Base-by-base conservation (phyloP, 2,113 vertebrate genomes). In the Vimba vimba region DNA sequence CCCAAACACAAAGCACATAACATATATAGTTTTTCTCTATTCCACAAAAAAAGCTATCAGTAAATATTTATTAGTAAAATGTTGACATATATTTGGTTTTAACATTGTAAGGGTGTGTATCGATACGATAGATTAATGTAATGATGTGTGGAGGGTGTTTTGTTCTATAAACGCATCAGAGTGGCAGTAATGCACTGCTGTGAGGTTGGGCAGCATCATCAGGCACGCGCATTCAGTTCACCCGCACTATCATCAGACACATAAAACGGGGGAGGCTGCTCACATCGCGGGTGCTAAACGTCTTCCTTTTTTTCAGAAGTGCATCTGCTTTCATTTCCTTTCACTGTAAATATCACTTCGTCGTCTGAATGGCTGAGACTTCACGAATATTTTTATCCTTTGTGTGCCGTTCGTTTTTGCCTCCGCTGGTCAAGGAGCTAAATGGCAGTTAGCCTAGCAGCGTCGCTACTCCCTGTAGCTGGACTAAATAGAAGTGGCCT, bases 371-470 rank as follows among this genome's bases (percentile, higher is more conserved):
- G 82, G 68, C 79, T 25, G 78, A 62, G 17, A 30, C 79, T 45
- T 21, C 39, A 23, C 4, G 23, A 6, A 8, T 59, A 50, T 43
- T 69, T 30, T n/a, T 83, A 2, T 57, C 23, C 39, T 73, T 52
- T n/a, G 82, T 25, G 47, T 11, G 68, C 68, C 66, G 68, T 74
- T 83, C 6, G 10, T 83, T 83, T 83, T n/a, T 83, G 47, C 73
- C 50, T 83, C 30, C 52, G 68, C 68, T 83, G 50, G 82, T 57
- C 82, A 83, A 73, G 68, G 59, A 83, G 82, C 82, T 83, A 83
- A 83, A 83, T 55, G 82, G 82, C 68, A 83, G 68, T 39, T 83
- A 83, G 82, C 82, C 21, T 83, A 83, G 82, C 82, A 83, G 13
- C 68, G 23, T 73, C 82, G 82, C 68, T 83, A 83, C 68, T 59